phyloP scores from a whole-genome alignment of 2,888 invertebrate genomes.

The Scotopteryx bipunctaria region DNA sequence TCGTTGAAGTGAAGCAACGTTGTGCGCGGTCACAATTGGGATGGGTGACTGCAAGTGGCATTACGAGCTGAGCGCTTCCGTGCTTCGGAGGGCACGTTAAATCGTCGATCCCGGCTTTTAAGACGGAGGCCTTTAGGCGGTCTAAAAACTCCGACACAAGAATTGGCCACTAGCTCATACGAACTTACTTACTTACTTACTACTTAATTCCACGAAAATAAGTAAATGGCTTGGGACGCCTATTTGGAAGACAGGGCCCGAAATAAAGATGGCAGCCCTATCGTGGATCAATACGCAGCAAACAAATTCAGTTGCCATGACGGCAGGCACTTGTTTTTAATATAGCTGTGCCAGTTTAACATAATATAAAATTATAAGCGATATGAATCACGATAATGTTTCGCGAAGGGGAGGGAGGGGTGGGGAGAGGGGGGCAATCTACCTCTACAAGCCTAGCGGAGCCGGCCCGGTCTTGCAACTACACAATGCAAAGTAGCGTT shows the following conservation, averaged over 20 bases:
- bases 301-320: slow-evolving; percentile 76
- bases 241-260: neutral
- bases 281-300: slow-evolving; percentile 74
- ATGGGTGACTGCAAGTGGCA: too few species aligned
- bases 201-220: neutral
- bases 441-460: slow-evolving; percentile 76
- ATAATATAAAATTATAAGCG: slow-evolving; percentile 83
- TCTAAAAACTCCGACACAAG: too few species aligned
- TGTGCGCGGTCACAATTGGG: too few species aligned
- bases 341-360: slow-evolving; percentile 70
- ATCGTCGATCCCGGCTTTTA: too few species aligned
- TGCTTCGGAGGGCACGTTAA: too few species aligned
- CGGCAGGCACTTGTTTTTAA: slow-evolving; percentile 78
- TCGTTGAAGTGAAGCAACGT: too few species aligned
- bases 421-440: slow-evolving; percentile 76
- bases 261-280: slow-evolving; percentile 33
- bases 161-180: too few species aligned
- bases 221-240: neutral
- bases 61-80: too few species aligned
- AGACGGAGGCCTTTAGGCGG: too few species aligned
- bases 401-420: slow-evolving; percentile 67
- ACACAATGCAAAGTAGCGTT: too few species aligned
- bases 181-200: neutral
- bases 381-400: slow-evolving; percentile 83
- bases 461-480: slow-evolving; percentile 39